Evolutionary conservation across 1,140 invertebrate species (phyloP).

Genomic region (Pygmarrhopalites habei): DNA sequence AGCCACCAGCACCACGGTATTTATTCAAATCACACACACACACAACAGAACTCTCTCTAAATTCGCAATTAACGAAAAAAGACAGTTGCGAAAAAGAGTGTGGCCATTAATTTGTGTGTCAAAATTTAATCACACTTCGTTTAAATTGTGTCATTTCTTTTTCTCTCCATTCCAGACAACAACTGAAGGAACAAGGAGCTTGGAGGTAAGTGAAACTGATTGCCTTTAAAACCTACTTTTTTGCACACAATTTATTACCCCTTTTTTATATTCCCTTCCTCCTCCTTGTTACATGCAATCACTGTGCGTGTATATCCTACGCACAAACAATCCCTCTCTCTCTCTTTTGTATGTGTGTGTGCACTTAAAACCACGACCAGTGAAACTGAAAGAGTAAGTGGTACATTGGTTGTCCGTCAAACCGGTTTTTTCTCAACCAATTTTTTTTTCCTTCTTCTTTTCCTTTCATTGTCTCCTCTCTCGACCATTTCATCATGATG

Average conservation of each 20-base stretch:
- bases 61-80: background rate
- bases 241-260: too few species aligned
- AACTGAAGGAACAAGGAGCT: background rate
- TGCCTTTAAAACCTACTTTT: too few species aligned
- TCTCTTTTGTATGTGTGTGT: background rate
- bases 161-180: too few species aligned
- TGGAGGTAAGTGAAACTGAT: too few species aligned
- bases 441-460: conserved; percentile 4
- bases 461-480: conserved; percentile 2
- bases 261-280: too few species aligned
- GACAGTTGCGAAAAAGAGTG: too few species aligned
- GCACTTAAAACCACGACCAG: background rate
- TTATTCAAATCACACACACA: background rate
- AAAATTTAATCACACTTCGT: too few species aligned
- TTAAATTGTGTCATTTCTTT: too few species aligned
- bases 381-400: background rate
- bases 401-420: background rate
- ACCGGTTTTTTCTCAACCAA: background rate
- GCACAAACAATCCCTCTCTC: background rate
- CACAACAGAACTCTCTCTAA: background rate
- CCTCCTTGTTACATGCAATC: too few species aligned
- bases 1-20: background rate
- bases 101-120: background rate
- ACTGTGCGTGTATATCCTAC: too few species aligned
- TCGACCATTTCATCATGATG: background rate